Evolutionary conservation across 2,113 vertebrate species (phyloP).

Genomic region (Crypturellus undulatus): DNA sequence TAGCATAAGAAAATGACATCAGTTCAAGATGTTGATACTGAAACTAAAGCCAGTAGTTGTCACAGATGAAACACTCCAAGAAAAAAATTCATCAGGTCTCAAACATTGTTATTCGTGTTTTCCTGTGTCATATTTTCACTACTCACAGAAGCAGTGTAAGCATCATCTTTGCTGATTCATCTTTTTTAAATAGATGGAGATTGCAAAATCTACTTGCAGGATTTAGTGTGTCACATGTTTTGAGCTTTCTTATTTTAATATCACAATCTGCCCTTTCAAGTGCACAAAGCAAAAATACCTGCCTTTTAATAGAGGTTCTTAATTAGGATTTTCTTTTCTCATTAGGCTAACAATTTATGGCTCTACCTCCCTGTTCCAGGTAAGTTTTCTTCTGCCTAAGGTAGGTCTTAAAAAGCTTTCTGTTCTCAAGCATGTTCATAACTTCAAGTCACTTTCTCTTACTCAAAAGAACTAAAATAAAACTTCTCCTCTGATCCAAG

Average conservation of each 20-base stretch:
- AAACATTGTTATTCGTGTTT: not conserved
- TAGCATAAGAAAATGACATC: not conserved
- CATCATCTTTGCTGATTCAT: not conserved
- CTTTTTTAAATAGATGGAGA: not conserved
- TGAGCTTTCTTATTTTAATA: not conserved
- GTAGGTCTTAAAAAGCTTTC: not conserved
- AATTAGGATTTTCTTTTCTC: not conserved
- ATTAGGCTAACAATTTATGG: rapidly evolving
- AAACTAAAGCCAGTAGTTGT: not conserved
- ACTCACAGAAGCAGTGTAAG: not conserved
- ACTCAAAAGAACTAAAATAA: not conserved
- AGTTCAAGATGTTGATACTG: not conserved
- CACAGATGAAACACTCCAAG: not conserved
- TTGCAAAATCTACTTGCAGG: not conserved
- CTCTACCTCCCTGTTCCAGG: not conserved
- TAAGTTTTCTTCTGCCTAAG: not conserved
- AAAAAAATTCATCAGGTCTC: not conserved
- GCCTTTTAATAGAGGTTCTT: not conserved
- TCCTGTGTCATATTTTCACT: not conserved
- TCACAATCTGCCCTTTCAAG: not conserved
- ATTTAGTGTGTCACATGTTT: not conserved
- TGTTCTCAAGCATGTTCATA: not conserved
- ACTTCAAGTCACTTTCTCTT: not conserved
- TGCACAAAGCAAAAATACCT: not conserved
- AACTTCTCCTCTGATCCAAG: not conserved